Conservation (phyloP, 2,797 vertebrate genomes). For the Triplophysa yarkandensis region DNA sequence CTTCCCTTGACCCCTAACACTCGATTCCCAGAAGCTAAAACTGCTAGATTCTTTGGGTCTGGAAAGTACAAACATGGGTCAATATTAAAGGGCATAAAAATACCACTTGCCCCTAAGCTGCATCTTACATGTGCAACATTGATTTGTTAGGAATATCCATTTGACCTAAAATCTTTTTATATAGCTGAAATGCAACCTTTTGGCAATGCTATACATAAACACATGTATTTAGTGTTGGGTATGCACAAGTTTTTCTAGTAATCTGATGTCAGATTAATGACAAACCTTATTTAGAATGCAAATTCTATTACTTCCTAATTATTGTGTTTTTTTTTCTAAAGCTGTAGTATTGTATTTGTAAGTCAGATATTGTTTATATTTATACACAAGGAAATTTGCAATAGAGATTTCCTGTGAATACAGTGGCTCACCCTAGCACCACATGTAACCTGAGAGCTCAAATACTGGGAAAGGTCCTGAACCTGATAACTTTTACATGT, state of each 20-base stretch:
- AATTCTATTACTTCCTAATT: background rate
- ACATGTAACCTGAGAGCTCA: conserved; percentile 83
- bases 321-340: background rate
- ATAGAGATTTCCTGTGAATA: conserved; percentile 94
- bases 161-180: conserved; percentile 1
- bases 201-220: background rate
- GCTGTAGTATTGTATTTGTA: background rate
- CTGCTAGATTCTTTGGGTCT: conserved; percentile 39
- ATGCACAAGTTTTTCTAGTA: background rate
- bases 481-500: conserved; percentile 96
- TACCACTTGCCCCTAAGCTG: conserved; percentile 26
- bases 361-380: background rate
- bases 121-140: conserved; percentile 39
- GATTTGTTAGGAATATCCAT: conserved; percentile 43
- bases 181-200: conserved; percentile 26
- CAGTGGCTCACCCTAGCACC: conserved; percentile 79
- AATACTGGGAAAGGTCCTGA: conserved; percentile 85
- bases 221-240: conserved; percentile 1
- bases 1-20: conserved; percentile 20
- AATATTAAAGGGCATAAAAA: conserved; percentile 29
- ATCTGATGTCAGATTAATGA: background rate
- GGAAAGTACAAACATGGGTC: conserved; percentile 34
- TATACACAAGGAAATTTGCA: conserved; percentile 67
- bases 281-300: background rate
- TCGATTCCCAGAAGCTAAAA: conserved; percentile 30